These are phyloP conservation scores for Pangasius krempfi DNA, from an alignment of 2,797 vertebrate species.

Conservation along the genomic window DNA sequence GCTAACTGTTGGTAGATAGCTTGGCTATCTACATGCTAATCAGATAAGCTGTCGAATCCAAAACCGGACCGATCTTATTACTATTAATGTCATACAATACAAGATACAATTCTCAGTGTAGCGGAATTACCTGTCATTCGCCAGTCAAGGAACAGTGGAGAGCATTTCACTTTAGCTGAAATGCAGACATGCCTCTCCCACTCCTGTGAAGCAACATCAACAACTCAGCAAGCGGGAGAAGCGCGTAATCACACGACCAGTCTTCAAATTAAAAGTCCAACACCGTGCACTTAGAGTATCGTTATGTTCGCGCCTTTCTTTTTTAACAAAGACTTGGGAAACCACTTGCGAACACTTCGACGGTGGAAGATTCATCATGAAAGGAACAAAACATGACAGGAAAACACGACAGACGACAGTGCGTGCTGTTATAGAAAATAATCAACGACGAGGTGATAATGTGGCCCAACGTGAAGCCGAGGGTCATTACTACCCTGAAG, in stretches of 20 bases:
- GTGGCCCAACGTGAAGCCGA: not conserved
- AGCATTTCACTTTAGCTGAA: not conserved
- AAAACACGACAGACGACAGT: not conserved
- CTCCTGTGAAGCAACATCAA: not conserved
- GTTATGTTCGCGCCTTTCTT: not conserved
- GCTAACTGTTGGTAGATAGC: not conserved
- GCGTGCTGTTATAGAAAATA: not conserved
- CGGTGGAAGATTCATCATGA: too few relatives aligned
- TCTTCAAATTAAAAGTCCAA: conserved; percentile 17
- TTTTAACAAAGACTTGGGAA: not conserved
- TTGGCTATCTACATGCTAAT: not conserved
- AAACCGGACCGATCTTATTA: not conserved
- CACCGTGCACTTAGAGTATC: not conserved
- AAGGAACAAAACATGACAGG: too few relatives aligned
- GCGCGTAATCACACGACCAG: not conserved
- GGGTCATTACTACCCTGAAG: not conserved
- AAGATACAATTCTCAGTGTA: too few relatives aligned
- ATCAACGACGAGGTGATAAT: not conserved
- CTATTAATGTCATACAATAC: not conserved
- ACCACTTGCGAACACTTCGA: not conserved
- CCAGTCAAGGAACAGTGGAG: not conserved
- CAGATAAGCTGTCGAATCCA: not conserved
- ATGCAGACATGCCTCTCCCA: not conserved
- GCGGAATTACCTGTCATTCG: not conserved
- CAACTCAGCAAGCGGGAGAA: too few relatives aligned